Base-by-base conservation (phyloP, 2,888 invertebrate species). In the Phyllotreta striolata region DNA sequence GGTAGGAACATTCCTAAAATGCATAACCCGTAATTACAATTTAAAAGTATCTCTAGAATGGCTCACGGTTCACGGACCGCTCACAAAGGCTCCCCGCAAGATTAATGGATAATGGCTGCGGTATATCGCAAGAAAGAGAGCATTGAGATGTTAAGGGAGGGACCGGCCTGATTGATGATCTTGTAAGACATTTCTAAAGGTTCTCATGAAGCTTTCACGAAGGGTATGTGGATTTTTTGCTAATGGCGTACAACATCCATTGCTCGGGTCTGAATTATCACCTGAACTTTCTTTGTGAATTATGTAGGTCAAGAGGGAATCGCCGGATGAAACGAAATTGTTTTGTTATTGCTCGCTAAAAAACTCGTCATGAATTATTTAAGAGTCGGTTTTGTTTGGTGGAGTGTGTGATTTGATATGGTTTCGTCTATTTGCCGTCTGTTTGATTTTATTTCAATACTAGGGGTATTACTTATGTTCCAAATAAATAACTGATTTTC, bases 61-160 rank as follows among this genome's bases (percentile, higher is more conserved):
- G 61, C 74, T 70, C 68, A 74, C 74, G 75, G 76, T 74, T 74
- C 75, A 76, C 66, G 70, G 72, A 70, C 70, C 69, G 68, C 73
- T 72, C 70, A 74, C 72, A 76, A 76, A 70, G 66, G 62, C 63
- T 63, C 64, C 55, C 66, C 55, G 24, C 24, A 73, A 72, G 72
- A 73, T 72, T 75, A 74, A 77, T 76, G 75, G 73, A 56, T 74
- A 76, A 76, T 75, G 74, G 77, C 73, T 73, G 73, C 73, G 70
- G 71, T 70, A 72, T 72, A 74, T 75, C 71, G 73, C 73, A 71
- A 71, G 75, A 75, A 72, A 71, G 71, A 70, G 69, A 66, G 68
- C 70, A 74, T 73, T 73, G 74, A 74, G 74, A 73, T 73, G 73
- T 74, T 74, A 74, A 71, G 71, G 74, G 71, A 70, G 72, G 74